Evolutionary conservation across 2,888 invertebrate genomes (phyloP), one percentile per base, ranked within the genome.

Genomic region (Electrophaes corylata): DNA sequence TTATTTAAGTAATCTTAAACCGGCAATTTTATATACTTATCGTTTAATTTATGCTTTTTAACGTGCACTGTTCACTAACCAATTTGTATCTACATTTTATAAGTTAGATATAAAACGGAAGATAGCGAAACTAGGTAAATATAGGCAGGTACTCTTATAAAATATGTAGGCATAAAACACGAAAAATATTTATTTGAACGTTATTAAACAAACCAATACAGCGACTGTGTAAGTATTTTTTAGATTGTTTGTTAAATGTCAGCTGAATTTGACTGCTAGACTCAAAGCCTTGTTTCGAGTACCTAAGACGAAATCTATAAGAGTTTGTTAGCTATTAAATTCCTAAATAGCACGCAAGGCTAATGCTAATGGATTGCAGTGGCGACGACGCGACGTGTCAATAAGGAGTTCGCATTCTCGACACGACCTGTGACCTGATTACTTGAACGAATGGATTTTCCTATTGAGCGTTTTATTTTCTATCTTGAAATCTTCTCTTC

Each of bases 291-390:
- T 44, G 35, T 26, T 44, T 44, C 16, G 23, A 47, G 29, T 40
- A 12, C 23, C 4, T 65, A 59, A 71, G 73, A 35, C 54, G 20
- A 16, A 71, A 77, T 75, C 75, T 79, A 74, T 71, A 73, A 77
- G 73, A 73, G 60, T 69, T 68, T 67, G 72, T 72, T 71, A 63
- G 44, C 57, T 62, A n/a, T n/a, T n/a, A 49, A 76, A 74, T 74
- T 73, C 75, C 80, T 88, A 84, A 87, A 85, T 81, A 83, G 84
- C 84, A 70, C 73, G 79, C 90, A 85, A 88, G 88, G 86, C 82
- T 88, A 85, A 85, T 83, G 79, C 83, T 88, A 87, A 86, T 84
- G 79, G 79, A 77, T 79, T 75, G 78, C 81, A 78, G 73, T 47
- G 57, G 77, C 79, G 78, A 78, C 79, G 79, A 78, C 79, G 79